phyloP scores from a whole-genome alignment of 2,797 vertebrate genomes.

The Rhodeus uyekii region DNA sequence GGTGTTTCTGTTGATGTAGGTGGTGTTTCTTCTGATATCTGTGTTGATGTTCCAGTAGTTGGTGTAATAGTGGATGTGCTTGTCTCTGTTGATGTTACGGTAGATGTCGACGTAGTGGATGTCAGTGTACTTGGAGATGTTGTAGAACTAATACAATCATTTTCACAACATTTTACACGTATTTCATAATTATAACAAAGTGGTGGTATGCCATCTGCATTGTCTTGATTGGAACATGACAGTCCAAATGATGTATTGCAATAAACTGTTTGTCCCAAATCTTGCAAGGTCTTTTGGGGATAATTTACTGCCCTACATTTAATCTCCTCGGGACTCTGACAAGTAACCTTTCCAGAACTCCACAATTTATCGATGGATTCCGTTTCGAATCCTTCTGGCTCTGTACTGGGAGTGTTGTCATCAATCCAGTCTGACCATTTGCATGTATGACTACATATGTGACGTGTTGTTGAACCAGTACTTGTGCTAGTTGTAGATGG shows the following conservation, averaged over 20 bases:
- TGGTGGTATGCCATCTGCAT: conserved; percentile 57
- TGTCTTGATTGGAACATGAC: conserved; percentile 66
- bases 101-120: background rate
- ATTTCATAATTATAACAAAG: conserved; percentile 81
- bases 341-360: conserved; percentile 65
- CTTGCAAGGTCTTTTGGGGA: conserved; percentile 52
- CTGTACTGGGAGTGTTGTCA: conserved; percentile 58
- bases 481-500: background rate
- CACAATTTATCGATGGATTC: conserved; percentile 75
- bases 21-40: background rate
- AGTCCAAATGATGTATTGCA: conserved; percentile 75
- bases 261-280: conserved; percentile 67
- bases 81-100: background rate
- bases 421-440: conserved; percentile 80
- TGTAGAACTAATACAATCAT: conserved; percentile 54
- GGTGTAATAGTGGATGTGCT: too few relatives aligned
- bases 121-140: background rate
- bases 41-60: background rate
- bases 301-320: conserved; percentile 74
- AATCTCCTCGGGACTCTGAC: conserved; percentile 66
- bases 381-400: conserved; percentile 71
- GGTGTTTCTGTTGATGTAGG: background rate
- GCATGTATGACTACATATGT: conserved; percentile 56
- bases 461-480: conserved; percentile 42
- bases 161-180: conserved; percentile 72